Base-by-base conservation (phyloP, 2,888 invertebrate species). In the Odontocerum albicorne region DNA sequence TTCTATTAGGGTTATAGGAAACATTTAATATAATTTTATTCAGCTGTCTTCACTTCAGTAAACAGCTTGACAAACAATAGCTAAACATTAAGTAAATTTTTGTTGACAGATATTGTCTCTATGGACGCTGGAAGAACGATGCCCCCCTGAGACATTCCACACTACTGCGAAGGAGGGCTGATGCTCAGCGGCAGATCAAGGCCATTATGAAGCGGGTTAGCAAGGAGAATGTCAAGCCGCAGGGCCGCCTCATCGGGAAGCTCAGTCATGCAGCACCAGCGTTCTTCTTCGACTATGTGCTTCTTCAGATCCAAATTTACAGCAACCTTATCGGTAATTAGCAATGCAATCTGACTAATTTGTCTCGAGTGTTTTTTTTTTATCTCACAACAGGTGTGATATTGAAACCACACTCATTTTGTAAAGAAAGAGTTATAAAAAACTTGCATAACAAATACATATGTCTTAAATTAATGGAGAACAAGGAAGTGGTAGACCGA, bases 171-270 rank as follows among this genome's bases (percentile, higher is more conserved):
- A 88, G 91, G 27, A 83, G 90, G 35, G 95, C 92, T 0, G 90
- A 92, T 67, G 88, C 92, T 0, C 83, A 94, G 62, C 95, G 96
- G 67, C 86, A 91, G 66, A 92, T 96, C 42, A 96, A 96, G 69
- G 94, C 94, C 62, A 89, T 97, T 31, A 95, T 99, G 93, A 97
- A 98, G 75, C 86, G 91, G 60, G 93, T 95, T 31, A 96, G 96
- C 65, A 99, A 99, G 70, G 99, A 99, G 71, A 99, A 96, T 66
- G 94, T 97, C 4, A 99, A 98, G 71, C 94, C 92, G 1, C 91
- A 96, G 58, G 99, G 99, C 0, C 82, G 99, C 55, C 87, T 92
- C 42, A 90, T 99, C 61, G 99, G 98, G 10, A 99, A 99, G 77
- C 78, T 98, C 22, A 94, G 96, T 19, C 98, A 99, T 70, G 93